Evolutionary conservation across 2,888 invertebrate genomes (phyloP), one percentile per base, ranked within the genome.

Genomic region (Anticlea derivata): DNA sequence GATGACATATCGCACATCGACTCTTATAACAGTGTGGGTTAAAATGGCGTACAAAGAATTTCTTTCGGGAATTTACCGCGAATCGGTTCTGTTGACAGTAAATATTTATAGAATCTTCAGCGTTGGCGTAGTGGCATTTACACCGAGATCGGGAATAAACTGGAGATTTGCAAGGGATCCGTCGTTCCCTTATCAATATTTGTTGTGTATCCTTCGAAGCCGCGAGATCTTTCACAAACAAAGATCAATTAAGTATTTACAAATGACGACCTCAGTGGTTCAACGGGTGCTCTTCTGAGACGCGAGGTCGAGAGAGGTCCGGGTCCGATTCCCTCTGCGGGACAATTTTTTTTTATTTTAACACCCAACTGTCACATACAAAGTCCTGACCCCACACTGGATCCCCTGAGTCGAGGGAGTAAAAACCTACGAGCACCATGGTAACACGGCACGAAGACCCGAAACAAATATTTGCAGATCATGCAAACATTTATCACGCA

Each of bases 71-170:
- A 12, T 38, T 26, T 30, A 40, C 40, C 40, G 30, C 30, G 40
- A 35, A 29, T 26, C 38, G 10, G 20, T 24, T 20, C 13, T 44
- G 34, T 33, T 46, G 34, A 23, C 50, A 17, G 40, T 34, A 46
- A 51, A 51, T 51, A 51, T 51, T 51, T 40, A 40, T 22, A 46
- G 46, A 10, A 7, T 7, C 30, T 12, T 37, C 22, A 11, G 11
- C 35, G 13, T 29, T 27, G 23, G 13, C 45, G 13, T 34, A 45
- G 30, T 37, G 29, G 29, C 22, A 37, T 37, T 35, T 37, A 30
- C 13, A 30, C 17, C n/a, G n/a, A 30, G 45, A 49, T 39, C 31
- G 17, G 8, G 22, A 17, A 43, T 43, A 38, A 38, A 27, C 31
- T 22, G 6, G 30, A 12, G 38, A 29, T 33, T 45, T 40, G 40